Evolutionary conservation across 2,888 invertebrate species (phyloP).

Genomic region (Tiphia femorata): DNA sequence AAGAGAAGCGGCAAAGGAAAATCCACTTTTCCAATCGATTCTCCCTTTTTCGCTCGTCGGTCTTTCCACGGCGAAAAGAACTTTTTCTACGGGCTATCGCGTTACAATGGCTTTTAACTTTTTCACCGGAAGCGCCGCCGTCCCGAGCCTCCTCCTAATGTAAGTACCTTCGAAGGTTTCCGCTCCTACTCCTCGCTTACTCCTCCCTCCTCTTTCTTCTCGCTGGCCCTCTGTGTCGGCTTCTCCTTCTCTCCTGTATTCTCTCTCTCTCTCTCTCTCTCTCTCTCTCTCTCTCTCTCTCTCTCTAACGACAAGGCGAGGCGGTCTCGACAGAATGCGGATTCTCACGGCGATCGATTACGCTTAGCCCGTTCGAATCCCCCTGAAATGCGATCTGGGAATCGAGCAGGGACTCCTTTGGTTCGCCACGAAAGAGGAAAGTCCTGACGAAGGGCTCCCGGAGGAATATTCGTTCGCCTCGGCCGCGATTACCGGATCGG

Average conservation of each 20-base stretch:
- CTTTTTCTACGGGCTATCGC: background rate
- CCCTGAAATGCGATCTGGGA: conserved; percentile 56
- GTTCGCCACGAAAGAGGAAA: conserved; percentile 49
- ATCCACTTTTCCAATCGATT: background rate
- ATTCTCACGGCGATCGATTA: conserved; percentile 53
- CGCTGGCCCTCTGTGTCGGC: background rate
- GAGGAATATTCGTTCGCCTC: conserved; percentile 56
- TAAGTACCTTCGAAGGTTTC: no score
- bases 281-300: no score
- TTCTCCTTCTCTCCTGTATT: background rate
- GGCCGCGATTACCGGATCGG: conserved; percentile 55
- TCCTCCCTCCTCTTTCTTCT: background rate
- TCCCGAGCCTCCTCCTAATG: background rate
- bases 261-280: no score
- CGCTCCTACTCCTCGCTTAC: no score
- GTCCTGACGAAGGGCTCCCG: conserved; percentile 60
- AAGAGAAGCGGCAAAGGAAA: no score
- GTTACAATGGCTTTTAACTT: conserved; percentile 27
- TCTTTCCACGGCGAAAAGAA: no score
- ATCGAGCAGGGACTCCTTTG: conserved; percentile 44
- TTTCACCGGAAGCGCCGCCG: conserved; percentile 12
- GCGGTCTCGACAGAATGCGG: conserved; percentile 33
- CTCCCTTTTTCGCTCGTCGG: no score
- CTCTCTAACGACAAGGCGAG: no score
- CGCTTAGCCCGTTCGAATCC: conserved; percentile 50